A percentile compares a stretch with the other conserved stretches of the same genome.
Conservation (phyloP, 2,113 vertebrate genomes). For the Ondatra zibethicus region DNA sequence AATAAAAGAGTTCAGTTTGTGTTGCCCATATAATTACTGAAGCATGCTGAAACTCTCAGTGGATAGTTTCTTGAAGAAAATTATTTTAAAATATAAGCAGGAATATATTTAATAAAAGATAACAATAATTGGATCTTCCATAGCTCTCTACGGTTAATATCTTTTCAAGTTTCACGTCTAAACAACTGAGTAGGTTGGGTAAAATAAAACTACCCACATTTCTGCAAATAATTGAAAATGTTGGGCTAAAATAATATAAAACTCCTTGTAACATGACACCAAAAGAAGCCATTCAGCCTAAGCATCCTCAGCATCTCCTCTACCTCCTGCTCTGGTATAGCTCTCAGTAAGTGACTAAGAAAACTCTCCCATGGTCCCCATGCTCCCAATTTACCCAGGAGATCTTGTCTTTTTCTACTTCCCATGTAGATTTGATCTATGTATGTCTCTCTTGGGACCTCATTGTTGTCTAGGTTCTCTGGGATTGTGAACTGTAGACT, state of each 20-base stretch:
- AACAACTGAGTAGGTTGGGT: neutral
- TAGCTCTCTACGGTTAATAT: neutral
- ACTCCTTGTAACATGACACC: conserved; percentile 32
- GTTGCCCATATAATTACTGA: too few relatives aligned
- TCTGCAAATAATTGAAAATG: neutral
- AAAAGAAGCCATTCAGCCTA: conserved; percentile 45
- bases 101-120: neutral
- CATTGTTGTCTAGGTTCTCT: too few relatives aligned
- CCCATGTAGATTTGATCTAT: too few relatives aligned
- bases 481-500: too few relatives aligned
- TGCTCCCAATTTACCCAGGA: too few relatives aligned
- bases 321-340: neutral
- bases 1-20: too few relatives aligned
- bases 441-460: too few relatives aligned
- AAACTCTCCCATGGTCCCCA: too few relatives aligned
- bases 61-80: too few relatives aligned
- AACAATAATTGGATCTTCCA: neutral
- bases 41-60: too few relatives aligned
- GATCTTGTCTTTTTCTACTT: too few relatives aligned
- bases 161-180: neutral
- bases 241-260: neutral
- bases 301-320: neutral
- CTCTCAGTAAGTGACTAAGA: conserved; percentile 33
- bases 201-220: neutral
- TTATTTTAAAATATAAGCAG: neutral